Evolutionary conservation across 2,888 invertebrate genomes (phyloP), one percentile per base, ranked within the genome.

Genomic region (Antheraea yamamai): DNA sequence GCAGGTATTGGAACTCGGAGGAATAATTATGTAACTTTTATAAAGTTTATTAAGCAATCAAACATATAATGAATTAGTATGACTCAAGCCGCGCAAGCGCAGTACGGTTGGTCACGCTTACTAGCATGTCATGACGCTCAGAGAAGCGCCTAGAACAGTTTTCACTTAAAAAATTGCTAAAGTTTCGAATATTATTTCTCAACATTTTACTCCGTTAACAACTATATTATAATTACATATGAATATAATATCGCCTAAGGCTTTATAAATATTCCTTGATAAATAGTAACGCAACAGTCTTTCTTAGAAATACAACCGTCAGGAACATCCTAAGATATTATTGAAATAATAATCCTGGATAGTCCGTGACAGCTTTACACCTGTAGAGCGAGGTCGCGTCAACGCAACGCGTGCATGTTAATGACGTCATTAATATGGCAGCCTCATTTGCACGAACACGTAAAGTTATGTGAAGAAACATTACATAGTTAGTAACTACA

Each of bases 341-440:
- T 61, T 61, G 6, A 61, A 23, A 61, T 61, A 61, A 12, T 23
- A 61, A 61, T 6, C 12, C 23, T 61, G 10, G 10, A 61, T 23
- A 61, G 61, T 23, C 23, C 10, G 23, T 61, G n/a, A 61, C 61
- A 61, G 61, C 12, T 12, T 68, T 68, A 68, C 20, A 35, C 35
- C 7, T 35, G 16, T 18, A 10, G 75, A 68, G 7, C 39, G 73
- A 68, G 0, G 4, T 8, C 8, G 66, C 20, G 47, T 0, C 23
- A 16, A 76, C 75, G 68, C 0, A 2, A 20, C 68, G 73, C 83
- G 84, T 85, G 89, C 89, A 87, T 88, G 88, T 84, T 89, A 88
- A 90, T 85, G 88, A 87, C 82, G 84, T 89, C 90, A 90, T 91
- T 90, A 90, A 88, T 87, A 89, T 88, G 89, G 90, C 87, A 84